Conservation (phyloP, 2,888 invertebrate genomes). For the Laothoe populi region DNA sequence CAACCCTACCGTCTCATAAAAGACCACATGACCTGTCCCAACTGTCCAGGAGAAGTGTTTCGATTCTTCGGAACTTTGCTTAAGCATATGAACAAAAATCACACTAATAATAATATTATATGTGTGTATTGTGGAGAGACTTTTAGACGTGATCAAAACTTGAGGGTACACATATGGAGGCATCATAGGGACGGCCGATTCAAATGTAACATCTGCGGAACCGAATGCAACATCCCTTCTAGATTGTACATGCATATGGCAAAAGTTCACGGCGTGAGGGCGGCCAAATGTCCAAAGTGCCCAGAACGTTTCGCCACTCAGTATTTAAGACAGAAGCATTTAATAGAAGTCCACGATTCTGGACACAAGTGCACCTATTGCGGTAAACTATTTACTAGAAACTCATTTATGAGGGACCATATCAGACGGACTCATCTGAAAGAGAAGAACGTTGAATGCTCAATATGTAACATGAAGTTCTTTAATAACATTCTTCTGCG, state of each 20-base stretch:
- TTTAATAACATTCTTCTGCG: constrained; percentile 73
- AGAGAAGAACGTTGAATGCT: constrained; percentile 75
- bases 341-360: constrained; percentile 79
- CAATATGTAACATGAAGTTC: constrained; percentile 76
- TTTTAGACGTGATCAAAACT: constrained; percentile 74
- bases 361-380: constrained; percentile 77
- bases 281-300: constrained; percentile 76
- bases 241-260: constrained; percentile 80
- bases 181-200: constrained; percentile 75
- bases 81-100: constrained; percentile 75
- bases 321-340: constrained; percentile 80
- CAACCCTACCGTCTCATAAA: constrained; percentile 73
- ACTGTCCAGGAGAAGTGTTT: constrained; percentile 69
- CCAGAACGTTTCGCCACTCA: constrained; percentile 79
- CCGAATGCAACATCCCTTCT: constrained; percentile 76
- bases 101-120: constrained; percentile 76
- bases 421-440: constrained; percentile 73
- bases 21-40: constrained; percentile 74
- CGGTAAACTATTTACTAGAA: constrained; percentile 70
- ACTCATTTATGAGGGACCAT: constrained; percentile 75
- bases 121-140: constrained; percentile 78
- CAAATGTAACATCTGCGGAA: constrained; percentile 69
- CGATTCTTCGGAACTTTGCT: constrained; percentile 75
- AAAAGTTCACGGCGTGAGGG: constrained; percentile 71
- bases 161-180: constrained; percentile 76